phyloP scores from a whole-genome alignment of 2,888 invertebrate species.

The Dermolepida albohirtum region DNA sequence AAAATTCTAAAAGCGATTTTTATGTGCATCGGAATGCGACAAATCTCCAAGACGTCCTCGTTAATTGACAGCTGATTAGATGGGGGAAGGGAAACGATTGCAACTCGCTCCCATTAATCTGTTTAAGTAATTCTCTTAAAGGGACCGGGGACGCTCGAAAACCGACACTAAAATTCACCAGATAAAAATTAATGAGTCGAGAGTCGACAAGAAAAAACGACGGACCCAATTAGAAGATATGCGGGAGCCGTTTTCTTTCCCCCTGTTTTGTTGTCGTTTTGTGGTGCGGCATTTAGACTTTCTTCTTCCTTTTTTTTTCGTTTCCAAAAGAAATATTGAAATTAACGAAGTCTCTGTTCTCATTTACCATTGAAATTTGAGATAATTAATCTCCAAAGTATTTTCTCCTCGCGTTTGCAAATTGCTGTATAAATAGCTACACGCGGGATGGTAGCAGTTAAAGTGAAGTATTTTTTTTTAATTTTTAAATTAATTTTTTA shows the following conservation, averaged over 20 bases:
- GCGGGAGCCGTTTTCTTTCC: slow-evolving; percentile 47
- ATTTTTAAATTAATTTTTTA: too few relatives aligned
- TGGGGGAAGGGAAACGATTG: slow-evolving; percentile 46
- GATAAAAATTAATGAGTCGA: slow-evolving; percentile 61
- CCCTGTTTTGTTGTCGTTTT: not conserved
- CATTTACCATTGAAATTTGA: too few relatives aligned
- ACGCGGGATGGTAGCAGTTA: too few relatives aligned
- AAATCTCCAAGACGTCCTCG: slow-evolving; percentile 56
- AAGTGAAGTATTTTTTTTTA: too few relatives aligned
- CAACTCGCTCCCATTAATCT: slow-evolving; percentile 56
- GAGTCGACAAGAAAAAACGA: slow-evolving; percentile 51
- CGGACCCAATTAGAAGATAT: slow-evolving; percentile 57
- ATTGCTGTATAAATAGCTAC: too few relatives aligned
- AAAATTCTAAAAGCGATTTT: slow-evolving; percentile 44
- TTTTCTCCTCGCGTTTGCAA: too few relatives aligned
- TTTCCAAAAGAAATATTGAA: too few relatives aligned
- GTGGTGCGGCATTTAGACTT: too few relatives aligned
- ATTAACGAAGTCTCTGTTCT: too few relatives aligned
- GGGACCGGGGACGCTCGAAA: slow-evolving; percentile 46
- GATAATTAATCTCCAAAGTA: too few relatives aligned
- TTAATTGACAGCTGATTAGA: slow-evolving; percentile 65
- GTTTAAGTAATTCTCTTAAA: slow-evolving; percentile 48
- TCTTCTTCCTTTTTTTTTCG: too few relatives aligned
- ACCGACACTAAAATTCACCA: slow-evolving; percentile 53
- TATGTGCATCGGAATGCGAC: slow-evolving; percentile 50